Evolutionary conservation across 2,888 invertebrate species (phyloP), one percentile per base, ranked within the genome.

Genomic region (Drosophila siamana): DNA sequence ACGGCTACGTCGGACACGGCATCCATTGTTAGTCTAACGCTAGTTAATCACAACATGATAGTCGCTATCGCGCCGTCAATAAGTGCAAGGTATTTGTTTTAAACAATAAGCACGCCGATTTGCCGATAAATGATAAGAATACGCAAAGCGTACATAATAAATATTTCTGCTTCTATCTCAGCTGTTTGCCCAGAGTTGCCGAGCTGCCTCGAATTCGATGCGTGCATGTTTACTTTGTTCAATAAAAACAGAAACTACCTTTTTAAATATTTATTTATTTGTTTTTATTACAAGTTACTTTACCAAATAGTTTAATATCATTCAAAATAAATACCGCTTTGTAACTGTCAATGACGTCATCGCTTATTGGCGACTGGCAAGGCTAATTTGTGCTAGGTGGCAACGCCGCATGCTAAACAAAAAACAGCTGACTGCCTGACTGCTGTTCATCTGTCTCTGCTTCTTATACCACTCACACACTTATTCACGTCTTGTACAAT

Each of bases 1-100:
- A 95, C 90, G 46, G 77, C 78, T 33, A 92, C 75, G 33, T 33
- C 4, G 51, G 87, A 50, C 55, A 59, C 56, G 26, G 59, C 0
- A 30, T 63, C 62, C 73, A 72, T 77, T 68, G 43, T 63, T 71
- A 15, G 24, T 41, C 26, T 43, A 44, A 19, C 48, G 44, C 36
- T 33, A 7, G 13, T 36, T 33, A 67, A 80, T 57, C 69, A 66
- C 60, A 72, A 28, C 69, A 64, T 74, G 72, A 54, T 64, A 54
- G 60, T 66, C 19, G 22, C 54, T 57, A 64, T 57, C 4, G 8
- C 8, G 33, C n/a, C 54, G 48, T 62, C 48, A 54, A 63, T 75
- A 64, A 79, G 28, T 30, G 33, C 44, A 30, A 22, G 9, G 44
- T 60, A 43, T 54, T 60, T 65, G 30, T 51, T 56, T 57, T 44